phyloP scores from a whole-genome alignment of 2,113 vertebrate genomes.

The Dipodomys stephensi region DNA sequence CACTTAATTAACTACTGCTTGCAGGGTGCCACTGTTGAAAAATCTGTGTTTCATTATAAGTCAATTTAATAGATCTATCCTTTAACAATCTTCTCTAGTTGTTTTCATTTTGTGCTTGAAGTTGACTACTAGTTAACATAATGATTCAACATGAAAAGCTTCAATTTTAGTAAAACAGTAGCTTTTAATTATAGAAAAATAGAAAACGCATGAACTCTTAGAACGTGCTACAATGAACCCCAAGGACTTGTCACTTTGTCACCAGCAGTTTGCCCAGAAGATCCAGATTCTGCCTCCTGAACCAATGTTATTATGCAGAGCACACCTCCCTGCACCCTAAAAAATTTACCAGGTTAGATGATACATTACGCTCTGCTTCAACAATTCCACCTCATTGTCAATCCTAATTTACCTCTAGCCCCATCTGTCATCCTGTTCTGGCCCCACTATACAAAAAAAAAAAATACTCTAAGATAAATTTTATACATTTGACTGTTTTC shows the following conservation, averaged over 20 bases:
- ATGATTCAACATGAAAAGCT: not conserved
- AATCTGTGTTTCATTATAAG: constrained; percentile 37
- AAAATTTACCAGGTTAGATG: not conserved
- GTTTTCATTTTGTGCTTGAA: constrained; percentile 56
- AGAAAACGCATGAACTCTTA: constrained; percentile 16
- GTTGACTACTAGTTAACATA: constrained; percentile 18
- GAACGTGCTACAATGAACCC: not conserved
- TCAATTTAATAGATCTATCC: constrained; percentile 8
- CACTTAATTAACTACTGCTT: constrained; percentile 23
- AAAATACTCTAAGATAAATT: constrained; percentile 10
- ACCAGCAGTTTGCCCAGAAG: not conserved
- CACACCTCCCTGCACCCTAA: not conserved
- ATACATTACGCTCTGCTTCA: not conserved
- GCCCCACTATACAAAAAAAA: not conserved
- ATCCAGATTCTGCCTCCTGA: not conserved
- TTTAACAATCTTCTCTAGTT: constrained; percentile 26
- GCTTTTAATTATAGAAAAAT: not conserved
- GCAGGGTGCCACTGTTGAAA: not conserved
- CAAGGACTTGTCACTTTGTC: not conserved
- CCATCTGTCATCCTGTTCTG: not conserved
- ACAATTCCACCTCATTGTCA: not conserved
- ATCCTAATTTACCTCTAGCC: not conserved
- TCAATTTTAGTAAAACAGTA: constrained; percentile 16
- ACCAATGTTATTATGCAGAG: not conserved
- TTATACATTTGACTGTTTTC: not conserved